Conservation (phyloP, 2,797 vertebrate species). For the Etheostoma perlongum region DNA sequence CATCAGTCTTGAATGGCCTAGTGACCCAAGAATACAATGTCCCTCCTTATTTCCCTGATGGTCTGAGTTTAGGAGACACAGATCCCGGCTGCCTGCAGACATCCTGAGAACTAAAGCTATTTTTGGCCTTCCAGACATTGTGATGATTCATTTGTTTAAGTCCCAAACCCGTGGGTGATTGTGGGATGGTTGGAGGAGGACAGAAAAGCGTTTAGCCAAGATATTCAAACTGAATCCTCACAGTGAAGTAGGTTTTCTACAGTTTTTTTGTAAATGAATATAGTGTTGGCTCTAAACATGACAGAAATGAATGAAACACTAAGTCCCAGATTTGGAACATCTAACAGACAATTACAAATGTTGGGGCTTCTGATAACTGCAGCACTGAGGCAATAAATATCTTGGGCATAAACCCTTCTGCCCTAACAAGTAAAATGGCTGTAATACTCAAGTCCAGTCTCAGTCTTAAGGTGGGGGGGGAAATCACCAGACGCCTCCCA, state of each 20-base stretch:
- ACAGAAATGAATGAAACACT: neutral
- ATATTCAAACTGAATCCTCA: conserved; percentile 16
- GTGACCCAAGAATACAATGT: conserved; percentile 15
- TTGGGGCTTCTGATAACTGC: neutral
- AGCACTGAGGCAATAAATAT: neutral
- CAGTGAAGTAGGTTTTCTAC: neutral
- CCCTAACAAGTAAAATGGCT: neutral
- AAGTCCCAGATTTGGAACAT: neutral
- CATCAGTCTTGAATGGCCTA: conserved; percentile 2
- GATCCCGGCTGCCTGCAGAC: conserved; percentile 17
- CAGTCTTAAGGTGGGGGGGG: no score
- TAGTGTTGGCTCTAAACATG: neutral
- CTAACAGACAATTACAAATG: neutral
- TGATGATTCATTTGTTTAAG: conserved; percentile 47
- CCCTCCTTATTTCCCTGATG: conserved; percentile 15
- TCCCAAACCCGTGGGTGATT: conserved; percentile 34
- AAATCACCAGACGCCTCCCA: no score
- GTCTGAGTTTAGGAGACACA: conserved; percentile 33
- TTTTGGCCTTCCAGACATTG: conserved; percentile 34
- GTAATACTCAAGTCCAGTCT: no score
- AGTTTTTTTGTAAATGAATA: neutral
- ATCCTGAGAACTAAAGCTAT: conserved; percentile 39
- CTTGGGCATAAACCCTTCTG: neutral
- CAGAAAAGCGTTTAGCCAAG: neutral
- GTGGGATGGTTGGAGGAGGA: conserved; percentile 7